A percentile compares a stretch with the other conserved stretches of the same genome.
Conservation (phyloP, 2,888 invertebrate species). For the Plagodis pulveraria region DNA sequence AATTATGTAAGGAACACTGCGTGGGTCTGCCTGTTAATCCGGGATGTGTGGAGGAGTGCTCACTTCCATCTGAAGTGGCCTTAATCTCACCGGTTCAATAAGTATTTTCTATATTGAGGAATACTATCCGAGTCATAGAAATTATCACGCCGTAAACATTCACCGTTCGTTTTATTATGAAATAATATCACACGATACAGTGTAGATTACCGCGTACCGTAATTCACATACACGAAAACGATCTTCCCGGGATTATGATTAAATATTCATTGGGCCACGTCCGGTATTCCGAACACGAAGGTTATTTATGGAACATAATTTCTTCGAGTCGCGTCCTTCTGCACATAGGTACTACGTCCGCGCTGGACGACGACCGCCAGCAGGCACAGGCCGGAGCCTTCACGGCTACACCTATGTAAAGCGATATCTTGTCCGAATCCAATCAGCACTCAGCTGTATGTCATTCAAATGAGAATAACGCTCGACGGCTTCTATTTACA, state of each 20-base stretch:
- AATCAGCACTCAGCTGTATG: slow-evolving; percentile 34
- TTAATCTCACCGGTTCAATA: no score
- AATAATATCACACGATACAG: slow-evolving; percentile 10
- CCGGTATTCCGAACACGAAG: slow-evolving; percentile 14
- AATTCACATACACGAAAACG: slow-evolving; percentile 14
- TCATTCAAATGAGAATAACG: slow-evolving; percentile 59
- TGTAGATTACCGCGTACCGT: background rate
- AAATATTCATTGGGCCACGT: slow-evolving; percentile 10
- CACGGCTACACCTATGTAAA: slow-evolving; percentile 2
- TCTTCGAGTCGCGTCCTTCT: slow-evolving; percentile 7
- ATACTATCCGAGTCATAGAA: background rate
- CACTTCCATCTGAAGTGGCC: no score
- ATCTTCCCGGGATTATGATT: slow-evolving; percentile 21
- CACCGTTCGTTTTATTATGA: slow-evolving; percentile 15
- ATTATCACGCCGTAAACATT: slow-evolving; percentile 21
- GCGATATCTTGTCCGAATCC: slow-evolving; percentile 19
- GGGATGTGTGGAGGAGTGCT: no score
- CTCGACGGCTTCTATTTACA: slow-evolving; percentile 52
- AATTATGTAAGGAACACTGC: no score
- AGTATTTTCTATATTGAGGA: background rate
- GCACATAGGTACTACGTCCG: background rate
- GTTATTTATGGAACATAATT: slow-evolving; percentile 18
- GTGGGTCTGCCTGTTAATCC: no score
- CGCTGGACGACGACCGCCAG: background rate
- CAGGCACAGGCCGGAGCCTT: slow-evolving; percentile 1